Base-by-base conservation (phyloP, 1,140 invertebrate species). In the Bombus superbus region DNA sequence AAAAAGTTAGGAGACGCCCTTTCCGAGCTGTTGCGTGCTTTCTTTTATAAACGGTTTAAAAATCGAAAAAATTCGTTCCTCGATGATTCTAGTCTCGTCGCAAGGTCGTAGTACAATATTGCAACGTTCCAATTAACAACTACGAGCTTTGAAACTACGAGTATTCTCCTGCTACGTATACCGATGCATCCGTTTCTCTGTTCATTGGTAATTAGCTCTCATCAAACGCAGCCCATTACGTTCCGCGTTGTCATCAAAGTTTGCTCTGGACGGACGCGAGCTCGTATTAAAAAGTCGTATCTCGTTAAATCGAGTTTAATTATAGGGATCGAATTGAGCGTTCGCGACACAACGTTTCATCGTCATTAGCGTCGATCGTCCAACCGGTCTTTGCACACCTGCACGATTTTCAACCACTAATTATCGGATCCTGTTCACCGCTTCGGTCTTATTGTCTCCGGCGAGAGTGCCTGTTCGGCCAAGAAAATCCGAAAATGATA, bases 291-390 rank as follows among this genome's bases (percentile, higher is more conserved):
- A 83, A 78, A 83, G 74, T 47, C 47, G 62, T 35, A 44, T 78
- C 47, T 53, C 75, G 59, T 71, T 76, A 59, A 83, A 71, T 69
- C 47, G 68, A 71, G 64, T 62, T 79, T 71, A 79, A 84, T 84
- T 79, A 79, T 83, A 53, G n/a, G 47, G 71, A 71, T 79, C 66
- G 82, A 71, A 59, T 71, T 79, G 42, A 47, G 22, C 40, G 38
- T 11, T 6, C 72, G 42, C 28, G 74, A 38, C 9, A 40, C 74
- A 59, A 10, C 81, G 73, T 40, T 77, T 53, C 74, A 83, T 83
- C 35, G 40, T 76, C 73, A 83, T 83, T 77, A 83, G 44, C 44
- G 35, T 28, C 28, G 73, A 44, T 64, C 81, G 38, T 64, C 15
- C 18, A 53, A 53, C 18, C 47, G 47, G 22, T 22, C 47, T 53